Conservation (phyloP, 2,113 vertebrate species). For the Loxodonta africana region DNA sequence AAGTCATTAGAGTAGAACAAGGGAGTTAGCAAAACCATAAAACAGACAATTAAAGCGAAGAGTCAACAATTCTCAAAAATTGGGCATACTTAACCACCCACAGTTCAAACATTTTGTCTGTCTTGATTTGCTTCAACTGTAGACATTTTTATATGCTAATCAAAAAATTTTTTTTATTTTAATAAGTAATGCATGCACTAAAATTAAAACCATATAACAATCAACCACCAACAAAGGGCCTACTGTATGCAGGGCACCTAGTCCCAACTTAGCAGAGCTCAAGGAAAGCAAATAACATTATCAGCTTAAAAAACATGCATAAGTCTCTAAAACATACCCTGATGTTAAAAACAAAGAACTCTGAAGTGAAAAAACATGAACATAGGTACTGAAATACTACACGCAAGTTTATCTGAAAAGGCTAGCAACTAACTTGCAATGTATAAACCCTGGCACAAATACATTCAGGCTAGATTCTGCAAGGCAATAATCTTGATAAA, state of each 20-base stretch:
- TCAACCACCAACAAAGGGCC: not conserved
- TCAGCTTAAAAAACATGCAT: not conserved
- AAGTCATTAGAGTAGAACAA: not conserved
- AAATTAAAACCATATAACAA: not conserved
- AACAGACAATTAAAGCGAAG: not conserved
- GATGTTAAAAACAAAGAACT: conserved; percentile 26
- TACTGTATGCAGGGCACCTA: not conserved
- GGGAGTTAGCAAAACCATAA: not conserved
- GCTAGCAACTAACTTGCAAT: conserved; percentile 45
- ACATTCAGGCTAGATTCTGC: conserved; percentile 41
- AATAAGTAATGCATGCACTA: not conserved
- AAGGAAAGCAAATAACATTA: conserved; percentile 65
- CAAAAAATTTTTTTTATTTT: not conserved
- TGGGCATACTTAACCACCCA: not conserved
- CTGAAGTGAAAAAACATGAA: not conserved
- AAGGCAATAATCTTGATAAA: conserved; percentile 69
- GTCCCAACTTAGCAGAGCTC: conserved; percentile 39
- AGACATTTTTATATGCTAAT: conserved; percentile 21
- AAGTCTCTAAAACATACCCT: conserved; percentile 37
- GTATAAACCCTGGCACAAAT: conserved; percentile 41
- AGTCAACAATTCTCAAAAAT: not conserved
- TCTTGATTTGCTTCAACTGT: not conserved
- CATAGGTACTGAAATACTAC: not conserved
- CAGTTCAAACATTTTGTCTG: not conserved
- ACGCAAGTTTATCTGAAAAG: conserved; percentile 39